Evolutionary conservation across 1,140 invertebrate species (phyloP).

Genomic region (Dendrolimus kikuchii): DNA sequence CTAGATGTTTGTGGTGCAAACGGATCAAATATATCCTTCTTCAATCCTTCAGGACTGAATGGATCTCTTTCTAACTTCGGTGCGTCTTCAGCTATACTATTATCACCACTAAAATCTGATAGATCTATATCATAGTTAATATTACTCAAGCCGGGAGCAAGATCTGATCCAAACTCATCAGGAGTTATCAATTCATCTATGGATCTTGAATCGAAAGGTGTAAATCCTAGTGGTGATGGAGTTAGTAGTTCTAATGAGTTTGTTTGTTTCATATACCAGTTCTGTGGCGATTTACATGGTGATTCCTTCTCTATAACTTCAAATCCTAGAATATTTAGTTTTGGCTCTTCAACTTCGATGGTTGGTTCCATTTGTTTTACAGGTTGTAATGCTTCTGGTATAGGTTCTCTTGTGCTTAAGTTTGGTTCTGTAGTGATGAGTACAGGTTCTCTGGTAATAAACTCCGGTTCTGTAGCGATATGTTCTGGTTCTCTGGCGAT

Average conservation of each 20-base stretch:
- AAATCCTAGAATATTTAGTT: constrained; percentile 33
- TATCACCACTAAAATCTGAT: constrained; percentile 79
- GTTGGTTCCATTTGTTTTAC: constrained; percentile 8
- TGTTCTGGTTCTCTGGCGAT: too few species aligned
- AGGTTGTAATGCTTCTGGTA: constrained; percentile 3
- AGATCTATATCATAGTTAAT: constrained; percentile 83
- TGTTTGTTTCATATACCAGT: constrained; percentile 48
- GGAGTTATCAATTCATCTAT: constrained; percentile 73
- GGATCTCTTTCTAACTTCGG: constrained; percentile 50
- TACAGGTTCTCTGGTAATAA: too few species aligned
- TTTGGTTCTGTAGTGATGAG: neutral
- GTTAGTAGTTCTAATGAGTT: constrained; percentile 68
- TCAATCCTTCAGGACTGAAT: constrained; percentile 44
- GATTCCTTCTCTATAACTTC: constrained; percentile 36
- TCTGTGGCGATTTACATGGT: constrained; percentile 41
- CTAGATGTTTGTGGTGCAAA: constrained; percentile 35
- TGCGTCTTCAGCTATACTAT: constrained; percentile 76
- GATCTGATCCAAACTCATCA: constrained; percentile 70
- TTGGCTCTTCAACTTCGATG: constrained; percentile 11
- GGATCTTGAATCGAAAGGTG: constrained; percentile 71
- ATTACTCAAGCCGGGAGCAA: constrained; percentile 75
- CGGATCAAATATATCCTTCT: constrained; percentile 35
- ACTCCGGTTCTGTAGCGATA: too few species aligned
- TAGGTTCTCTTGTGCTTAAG: neutral
- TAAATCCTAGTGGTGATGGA: constrained; percentile 67